A percentile compares a stretch with the other conserved stretches of the same genome.
These are phyloP conservation scores for Mythimna albipuncta DNA, from an alignment of 2,888 invertebrate species.

Conservation along the genomic window DNA sequence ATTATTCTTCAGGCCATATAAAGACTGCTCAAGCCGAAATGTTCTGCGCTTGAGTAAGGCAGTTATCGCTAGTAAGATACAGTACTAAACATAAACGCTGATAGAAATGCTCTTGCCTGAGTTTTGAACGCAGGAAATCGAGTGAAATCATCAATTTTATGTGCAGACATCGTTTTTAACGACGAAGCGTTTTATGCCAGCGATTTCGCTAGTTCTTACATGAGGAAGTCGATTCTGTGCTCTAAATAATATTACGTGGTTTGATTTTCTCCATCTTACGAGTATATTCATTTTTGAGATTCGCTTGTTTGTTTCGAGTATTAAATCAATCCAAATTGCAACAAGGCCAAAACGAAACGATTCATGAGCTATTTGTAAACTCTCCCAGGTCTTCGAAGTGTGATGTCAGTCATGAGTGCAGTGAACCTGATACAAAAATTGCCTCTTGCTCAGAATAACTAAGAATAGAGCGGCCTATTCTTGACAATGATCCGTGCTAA, in stretches of 20 bases:
- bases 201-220: slow-evolving; percentile 32
- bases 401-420: slow-evolving; percentile 53
- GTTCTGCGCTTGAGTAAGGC: slow-evolving; percentile 1
- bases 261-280: slow-evolving; percentile 14
- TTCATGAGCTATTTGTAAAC: slow-evolving; percentile 40
- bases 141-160: slow-evolving; percentile 37
- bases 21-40: neutral
- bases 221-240: slow-evolving; percentile 21
- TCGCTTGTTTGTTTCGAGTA: slow-evolving; percentile 14
- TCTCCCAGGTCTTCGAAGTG: slow-evolving; percentile 37
- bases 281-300: neutral
- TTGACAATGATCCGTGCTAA: slow-evolving; percentile 38
- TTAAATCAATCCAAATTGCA: slow-evolving; percentile 25
- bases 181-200: slow-evolving; percentile 46
- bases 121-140: slow-evolving; percentile 25
- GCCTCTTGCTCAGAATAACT: slow-evolving; percentile 7
- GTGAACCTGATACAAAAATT: slow-evolving; percentile 40
- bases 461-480: slow-evolving; percentile 31
- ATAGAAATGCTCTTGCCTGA: slow-evolving; percentile 28
- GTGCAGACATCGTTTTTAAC: slow-evolving; percentile 53
- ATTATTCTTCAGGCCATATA: slow-evolving; percentile 11
- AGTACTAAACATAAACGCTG: slow-evolving; percentile 41
- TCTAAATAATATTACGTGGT: slow-evolving; percentile 14
- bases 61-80: slow-evolving; percentile 5
- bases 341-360: slow-evolving; percentile 17